Evolutionary conservation across 2,888 invertebrate species (phyloP).

Genomic region (Sepioteuthis lessoniana): DNA sequence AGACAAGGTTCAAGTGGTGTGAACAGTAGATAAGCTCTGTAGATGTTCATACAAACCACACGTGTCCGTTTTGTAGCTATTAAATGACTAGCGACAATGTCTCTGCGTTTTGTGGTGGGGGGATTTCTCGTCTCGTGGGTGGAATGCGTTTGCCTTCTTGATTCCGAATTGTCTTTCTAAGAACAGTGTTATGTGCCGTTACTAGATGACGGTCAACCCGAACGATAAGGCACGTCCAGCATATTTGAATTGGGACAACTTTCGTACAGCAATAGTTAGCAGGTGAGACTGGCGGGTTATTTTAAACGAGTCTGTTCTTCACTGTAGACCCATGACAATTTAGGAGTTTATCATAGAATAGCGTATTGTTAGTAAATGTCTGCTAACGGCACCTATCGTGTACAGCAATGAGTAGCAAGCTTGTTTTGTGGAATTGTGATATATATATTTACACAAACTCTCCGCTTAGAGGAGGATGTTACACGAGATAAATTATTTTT

Average conservation of each 20-base stretch:
- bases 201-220: neutral
- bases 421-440: no score
- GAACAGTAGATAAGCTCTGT: neutral
- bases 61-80: slow-evolving; percentile 3
- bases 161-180: neutral
- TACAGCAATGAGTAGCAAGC: no score
- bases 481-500: no score
- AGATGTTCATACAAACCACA: neutral
- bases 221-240: neutral
- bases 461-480: no score
- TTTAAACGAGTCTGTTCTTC: neutral
- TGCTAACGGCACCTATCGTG: no score
- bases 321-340: neutral
- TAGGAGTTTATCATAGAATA: no score
- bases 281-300: neutral
- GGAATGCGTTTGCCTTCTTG: neutral
- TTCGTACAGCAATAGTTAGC: no score
- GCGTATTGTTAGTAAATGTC: no score
- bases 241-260: neutral
- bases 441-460: no score
- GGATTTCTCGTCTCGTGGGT: neutral
- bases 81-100: neutral
- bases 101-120: neutral
- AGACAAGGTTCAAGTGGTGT: slow-evolving; percentile 33
- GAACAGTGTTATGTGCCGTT: no score